phyloP scores from a whole-genome alignment of 1,140 invertebrate species.

The Euura lappo region DNA sequence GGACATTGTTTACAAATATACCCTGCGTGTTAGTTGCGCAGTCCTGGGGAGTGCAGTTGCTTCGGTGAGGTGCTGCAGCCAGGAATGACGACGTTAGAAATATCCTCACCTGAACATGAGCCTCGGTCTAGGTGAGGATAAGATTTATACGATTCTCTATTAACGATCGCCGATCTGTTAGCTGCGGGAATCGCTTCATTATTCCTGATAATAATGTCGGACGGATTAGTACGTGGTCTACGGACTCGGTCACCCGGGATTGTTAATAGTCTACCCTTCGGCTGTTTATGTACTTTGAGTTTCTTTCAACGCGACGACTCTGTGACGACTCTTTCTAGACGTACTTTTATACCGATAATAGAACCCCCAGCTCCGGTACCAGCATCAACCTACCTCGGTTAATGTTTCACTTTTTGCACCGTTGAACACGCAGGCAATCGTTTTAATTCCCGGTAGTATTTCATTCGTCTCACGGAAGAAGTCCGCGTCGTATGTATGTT shows the following conservation, averaged over 20 bases:
- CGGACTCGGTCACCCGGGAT: neutral
- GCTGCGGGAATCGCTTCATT: neutral
- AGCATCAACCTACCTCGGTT: neutral
- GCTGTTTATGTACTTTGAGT: neutral
- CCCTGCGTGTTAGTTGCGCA: neutral
- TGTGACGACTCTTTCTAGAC: neutral
- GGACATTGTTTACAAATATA: constrained; percentile 5
- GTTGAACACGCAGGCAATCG: neutral
- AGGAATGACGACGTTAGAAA: too few species aligned
- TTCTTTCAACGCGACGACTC: neutral
- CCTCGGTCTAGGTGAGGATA: neutral
- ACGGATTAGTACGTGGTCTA: neutral
- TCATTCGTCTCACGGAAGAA: neutral
- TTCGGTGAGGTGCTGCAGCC: too few species aligned
- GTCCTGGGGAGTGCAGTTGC: too few species aligned
- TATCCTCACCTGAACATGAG: neutral
- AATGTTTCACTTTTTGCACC: constrained; percentile 7
- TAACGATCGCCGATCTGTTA: neutral
- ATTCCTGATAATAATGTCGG: neutral
- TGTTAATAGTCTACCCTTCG: neutral
- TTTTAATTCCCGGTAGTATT: neutral
- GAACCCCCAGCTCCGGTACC: neutral
- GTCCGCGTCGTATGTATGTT: neutral
- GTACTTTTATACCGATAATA: neutral
- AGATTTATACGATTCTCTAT: neutral